phyloP scores from a whole-genome alignment of 2,888 invertebrate genomes.

The Tipula unca region DNA sequence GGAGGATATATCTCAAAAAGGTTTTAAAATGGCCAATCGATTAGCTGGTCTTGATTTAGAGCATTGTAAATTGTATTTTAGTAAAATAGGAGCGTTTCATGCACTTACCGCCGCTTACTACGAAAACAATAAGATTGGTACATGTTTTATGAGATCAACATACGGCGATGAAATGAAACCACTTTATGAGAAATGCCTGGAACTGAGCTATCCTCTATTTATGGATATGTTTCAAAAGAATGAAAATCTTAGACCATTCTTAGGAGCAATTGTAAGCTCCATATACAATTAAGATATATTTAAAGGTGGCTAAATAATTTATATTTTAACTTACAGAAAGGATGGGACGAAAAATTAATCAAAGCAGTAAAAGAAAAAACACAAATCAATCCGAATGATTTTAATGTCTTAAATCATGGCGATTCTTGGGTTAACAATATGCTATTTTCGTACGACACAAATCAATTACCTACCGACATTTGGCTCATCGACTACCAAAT shows the following conservation, averaged over 20 bases:
- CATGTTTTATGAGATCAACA: background rate
- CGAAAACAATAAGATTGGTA: background rate
- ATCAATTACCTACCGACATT: background rate
- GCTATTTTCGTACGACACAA: slow-evolving; percentile 20
- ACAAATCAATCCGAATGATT: background rate
- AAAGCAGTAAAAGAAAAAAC: background rate
- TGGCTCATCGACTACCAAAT: background rate
- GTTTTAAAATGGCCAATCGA: background rate
- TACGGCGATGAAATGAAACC: background rate
- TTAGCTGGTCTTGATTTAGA: background rate
- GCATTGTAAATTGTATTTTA: background rate
- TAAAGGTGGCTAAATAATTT: too few relatives aligned
- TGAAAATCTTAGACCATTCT: background rate
- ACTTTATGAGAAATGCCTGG: background rate
- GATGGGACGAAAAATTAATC: background rate
- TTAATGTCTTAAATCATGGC: background rate
- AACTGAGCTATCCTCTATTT: background rate
- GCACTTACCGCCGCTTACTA: background rate
- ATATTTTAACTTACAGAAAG: background rate
- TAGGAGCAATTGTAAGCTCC: background rate
- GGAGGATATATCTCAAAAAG: background rate
- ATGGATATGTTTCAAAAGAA: background rate
- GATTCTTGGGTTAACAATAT: background rate
- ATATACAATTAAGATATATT: background rate
- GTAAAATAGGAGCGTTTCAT: background rate